Conservation (phyloP, 2,113 vertebrate species). For the Platichthys flesus region DNA sequence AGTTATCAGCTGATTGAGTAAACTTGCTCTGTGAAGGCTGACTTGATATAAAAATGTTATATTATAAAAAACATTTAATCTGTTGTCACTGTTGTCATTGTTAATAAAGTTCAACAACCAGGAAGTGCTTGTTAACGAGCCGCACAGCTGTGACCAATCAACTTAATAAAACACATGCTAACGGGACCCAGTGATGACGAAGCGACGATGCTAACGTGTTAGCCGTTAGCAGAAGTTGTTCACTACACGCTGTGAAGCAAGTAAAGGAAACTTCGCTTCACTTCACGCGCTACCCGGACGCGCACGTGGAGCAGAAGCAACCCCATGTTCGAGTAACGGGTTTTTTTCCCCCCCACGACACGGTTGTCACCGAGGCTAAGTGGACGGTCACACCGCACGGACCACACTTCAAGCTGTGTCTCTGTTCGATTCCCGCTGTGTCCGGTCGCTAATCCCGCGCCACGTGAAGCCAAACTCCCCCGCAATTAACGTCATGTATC, state of each 20-base stretch:
- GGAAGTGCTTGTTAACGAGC: neutral
- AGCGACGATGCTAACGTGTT: constrained; percentile 18
- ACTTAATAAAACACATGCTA: neutral
- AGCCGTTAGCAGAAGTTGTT: constrained; percentile 3
- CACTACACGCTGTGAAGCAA: neutral
- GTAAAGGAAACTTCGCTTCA: neutral
- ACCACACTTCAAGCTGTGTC: constrained; percentile 14
- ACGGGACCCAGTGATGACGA: neutral
- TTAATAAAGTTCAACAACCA: neutral
- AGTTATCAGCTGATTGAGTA: too few relatives aligned
- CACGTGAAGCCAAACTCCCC: neutral
- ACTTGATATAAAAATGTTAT: too few relatives aligned
- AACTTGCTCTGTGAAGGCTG: too few relatives aligned
- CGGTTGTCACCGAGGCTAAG: constrained; percentile 53
- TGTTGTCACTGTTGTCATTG: neutral
- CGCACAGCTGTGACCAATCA: neutral
- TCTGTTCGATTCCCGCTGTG: neutral
- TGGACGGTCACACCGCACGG: constrained; percentile 30
- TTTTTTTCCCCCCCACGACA: neutral
- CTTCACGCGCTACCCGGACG: neutral
- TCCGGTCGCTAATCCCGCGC: neutral
- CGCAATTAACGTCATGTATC: neutral
- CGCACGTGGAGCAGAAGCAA: too few relatives aligned
- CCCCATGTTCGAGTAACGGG: neutral
- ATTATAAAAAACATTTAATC: neutral